Conservation (phyloP, 2,888 invertebrate genomes). For the Nomada flava region DNA sequence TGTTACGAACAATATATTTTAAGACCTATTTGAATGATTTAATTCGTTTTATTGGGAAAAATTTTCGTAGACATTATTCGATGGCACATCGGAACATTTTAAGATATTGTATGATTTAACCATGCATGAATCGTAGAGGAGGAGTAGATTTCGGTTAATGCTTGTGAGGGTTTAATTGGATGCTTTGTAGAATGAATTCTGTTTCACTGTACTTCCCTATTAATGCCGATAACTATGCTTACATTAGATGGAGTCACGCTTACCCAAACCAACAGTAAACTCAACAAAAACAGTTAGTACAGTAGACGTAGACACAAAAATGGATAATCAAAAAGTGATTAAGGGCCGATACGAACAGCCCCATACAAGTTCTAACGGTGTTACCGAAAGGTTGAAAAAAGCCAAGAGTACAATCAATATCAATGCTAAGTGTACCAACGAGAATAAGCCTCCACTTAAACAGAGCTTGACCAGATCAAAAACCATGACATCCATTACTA, state of each 20-base stretch:
- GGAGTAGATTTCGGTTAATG: constrained; percentile 2
- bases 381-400: constrained; percentile 54
- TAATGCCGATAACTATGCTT: constrained; percentile 32
- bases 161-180: neutral
- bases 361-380: neutral
- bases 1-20: constrained; percentile 33
- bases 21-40: neutral
- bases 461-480: constrained; percentile 70
- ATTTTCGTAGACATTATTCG: neutral
- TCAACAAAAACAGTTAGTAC: constrained; percentile 70
- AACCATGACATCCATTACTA: constrained; percentile 69
- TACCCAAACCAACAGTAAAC: constrained; percentile 81
- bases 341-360: constrained; percentile 2
- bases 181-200: neutral
- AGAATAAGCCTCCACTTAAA: constrained; percentile 72
- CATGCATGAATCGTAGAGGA: constrained; percentile 17
- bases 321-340: constrained; percentile 13
- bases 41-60: neutral
- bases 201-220: neutral
- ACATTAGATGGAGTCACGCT: constrained; percentile 85
- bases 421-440: constrained; percentile 66
- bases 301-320: constrained; percentile 31
- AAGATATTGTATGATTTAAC: neutral
- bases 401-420: constrained; percentile 67
- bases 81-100: too few species aligned